Percentiles rank a stretch among this genome's conserved stretches.
Conservation (phyloP, 2,113 vertebrate species). For the Catagonus wagneri region DNA sequence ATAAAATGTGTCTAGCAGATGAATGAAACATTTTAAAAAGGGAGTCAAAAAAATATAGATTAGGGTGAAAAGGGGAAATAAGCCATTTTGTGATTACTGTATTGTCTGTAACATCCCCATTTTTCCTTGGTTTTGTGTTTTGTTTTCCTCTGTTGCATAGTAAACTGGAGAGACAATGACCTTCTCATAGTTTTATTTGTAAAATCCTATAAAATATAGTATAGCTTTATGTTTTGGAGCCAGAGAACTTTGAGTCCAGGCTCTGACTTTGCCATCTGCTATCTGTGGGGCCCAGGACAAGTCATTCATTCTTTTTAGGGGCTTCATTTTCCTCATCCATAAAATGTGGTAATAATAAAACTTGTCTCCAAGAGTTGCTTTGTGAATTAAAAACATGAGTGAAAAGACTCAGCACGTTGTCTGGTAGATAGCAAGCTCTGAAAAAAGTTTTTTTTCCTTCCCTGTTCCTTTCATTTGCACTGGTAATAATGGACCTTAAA, state of each 20-base stretch:
- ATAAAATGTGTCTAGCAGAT: not conserved
- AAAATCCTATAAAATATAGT: not conserved
- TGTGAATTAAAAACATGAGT: slow-evolving; percentile 1
- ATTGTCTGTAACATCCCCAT: not conserved
- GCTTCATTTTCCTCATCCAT: slow-evolving; percentile 21
- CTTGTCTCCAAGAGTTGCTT: not conserved
- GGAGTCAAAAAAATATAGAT: slow-evolving; percentile 37
- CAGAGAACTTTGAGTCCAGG: not conserved
- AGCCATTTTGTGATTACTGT: not conserved
- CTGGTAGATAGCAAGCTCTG: not conserved
- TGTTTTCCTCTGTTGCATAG: not conserved
- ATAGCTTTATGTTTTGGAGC: not conserved
- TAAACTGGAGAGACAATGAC: not conserved
- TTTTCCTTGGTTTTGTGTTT: slow-evolving; percentile 34
- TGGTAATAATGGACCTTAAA: not conserved
- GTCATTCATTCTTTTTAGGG: not conserved
- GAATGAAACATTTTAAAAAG: slow-evolving; percentile 12
- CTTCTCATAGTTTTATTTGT: not conserved
- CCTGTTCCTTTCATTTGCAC: not conserved
- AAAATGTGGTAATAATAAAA: slow-evolving; percentile 40
- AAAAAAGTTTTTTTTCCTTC: not conserved
- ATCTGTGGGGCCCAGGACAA: not conserved
- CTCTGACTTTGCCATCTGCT: not conserved
- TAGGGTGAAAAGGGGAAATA: not conserved
- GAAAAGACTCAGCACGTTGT: not conserved